Evolutionary conservation across 1,140 invertebrate genomes (phyloP).

Genomic region (Drosophila sturtevanti): DNA sequence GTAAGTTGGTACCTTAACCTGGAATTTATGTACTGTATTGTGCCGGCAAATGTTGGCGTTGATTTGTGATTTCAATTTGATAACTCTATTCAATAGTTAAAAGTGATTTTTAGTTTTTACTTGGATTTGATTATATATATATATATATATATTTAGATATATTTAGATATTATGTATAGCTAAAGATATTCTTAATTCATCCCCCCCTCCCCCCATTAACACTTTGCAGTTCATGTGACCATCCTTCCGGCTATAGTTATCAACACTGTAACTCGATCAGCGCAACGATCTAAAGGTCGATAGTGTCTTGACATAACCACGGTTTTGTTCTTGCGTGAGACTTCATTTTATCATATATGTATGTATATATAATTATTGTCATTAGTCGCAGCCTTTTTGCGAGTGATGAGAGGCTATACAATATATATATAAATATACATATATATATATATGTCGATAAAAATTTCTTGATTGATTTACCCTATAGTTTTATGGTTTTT

Average conservation of each 20-base stretch:
- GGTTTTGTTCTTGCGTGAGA: slow-evolving; percentile 31
- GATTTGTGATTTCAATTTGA: slow-evolving; percentile 55
- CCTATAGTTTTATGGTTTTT: slow-evolving; percentile 13
- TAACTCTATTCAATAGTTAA: slow-evolving; percentile 51
- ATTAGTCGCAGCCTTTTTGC: slow-evolving; percentile 36
- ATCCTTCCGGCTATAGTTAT: background rate
- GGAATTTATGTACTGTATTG: slow-evolving; percentile 65
- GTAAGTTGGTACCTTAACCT: slow-evolving; percentile 62
- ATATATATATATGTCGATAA: slow-evolving; percentile 50
- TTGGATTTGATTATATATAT: no score
- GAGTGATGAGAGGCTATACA: slow-evolving; percentile 9
- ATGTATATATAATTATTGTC: slow-evolving; percentile 74
- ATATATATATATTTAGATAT: no score
- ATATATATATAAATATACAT: no score
- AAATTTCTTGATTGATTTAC: slow-evolving; percentile 65
- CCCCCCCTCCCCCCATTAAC: background rate
- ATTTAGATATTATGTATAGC: no score
- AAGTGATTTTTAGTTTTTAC: slow-evolving; percentile 3
- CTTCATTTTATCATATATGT: slow-evolving; percentile 62
- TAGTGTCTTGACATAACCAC: slow-evolving; percentile 36
- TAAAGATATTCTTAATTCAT: no score
- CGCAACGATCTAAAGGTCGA: slow-evolving; percentile 17
- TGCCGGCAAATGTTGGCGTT: slow-evolving; percentile 52
- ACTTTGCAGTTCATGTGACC: background rate
- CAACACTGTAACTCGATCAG: no score